Base-by-base conservation (phyloP, 2,888 invertebrate genomes). In the Perizoma affinitatum region DNA sequence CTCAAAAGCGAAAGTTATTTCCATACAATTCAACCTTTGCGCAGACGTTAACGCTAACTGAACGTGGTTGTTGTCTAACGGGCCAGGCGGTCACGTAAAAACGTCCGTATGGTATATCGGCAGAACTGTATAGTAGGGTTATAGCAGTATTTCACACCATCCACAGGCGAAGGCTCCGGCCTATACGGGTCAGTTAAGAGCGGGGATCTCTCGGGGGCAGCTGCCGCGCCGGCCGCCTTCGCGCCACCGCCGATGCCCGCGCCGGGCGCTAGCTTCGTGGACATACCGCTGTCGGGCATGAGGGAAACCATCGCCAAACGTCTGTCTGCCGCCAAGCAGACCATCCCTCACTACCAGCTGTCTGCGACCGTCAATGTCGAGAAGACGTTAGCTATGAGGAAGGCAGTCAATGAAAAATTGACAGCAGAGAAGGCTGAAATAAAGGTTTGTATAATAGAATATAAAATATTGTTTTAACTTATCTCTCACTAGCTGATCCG, bases 311-410 rank as follows among this genome's bases (percentile, higher is more conserved):
- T 99, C 79, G 99, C 98, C 35, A 97, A 97, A 83, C 93, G 99
- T 43, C 93, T 99, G 52, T 82, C 96, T 1, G 95, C 96, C 76
- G 98, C 99, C 41, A 99, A 99, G 88, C 96, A 96, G 84, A 96
- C 95, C 51, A 97, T 99, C 80, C 99, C 99, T 5, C 99, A 99
- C 86, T 99, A 99, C 87, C 99, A 99, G 86, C 93, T 99, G 3
- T 95, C 96, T 0, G 94, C 96, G 45, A 98, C 99, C 57, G 94
- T 98, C 59, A 95, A 96, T 76, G 95, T 99, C 75, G 98, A 99
- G 79, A 94, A 94, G 76, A 93, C 95, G 82, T 91, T 98, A 56
- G 94, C 94, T 76, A 90, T 98, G 80, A 94, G 98, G 63, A 94
- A 95, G 71, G 93, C 94, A 63, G 94, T 98, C 66, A 99, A 99